A percentile compares a stretch with the other conserved stretches of the same genome.
Conservation (phyloP, 2,797 vertebrate genomes). For the Paguma larvata region DNA sequence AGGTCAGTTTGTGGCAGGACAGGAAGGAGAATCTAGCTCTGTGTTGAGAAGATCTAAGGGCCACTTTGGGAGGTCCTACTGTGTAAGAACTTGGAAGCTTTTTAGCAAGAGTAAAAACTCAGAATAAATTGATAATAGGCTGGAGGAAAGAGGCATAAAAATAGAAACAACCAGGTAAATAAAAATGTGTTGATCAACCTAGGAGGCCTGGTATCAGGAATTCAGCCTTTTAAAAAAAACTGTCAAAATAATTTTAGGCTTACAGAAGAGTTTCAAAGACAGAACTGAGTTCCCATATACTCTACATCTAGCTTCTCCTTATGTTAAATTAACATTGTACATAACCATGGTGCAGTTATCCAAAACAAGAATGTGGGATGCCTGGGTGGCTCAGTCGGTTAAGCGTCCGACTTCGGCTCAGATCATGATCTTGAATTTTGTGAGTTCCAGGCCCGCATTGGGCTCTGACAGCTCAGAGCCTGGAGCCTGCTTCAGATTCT, state of each 20-base stretch:
- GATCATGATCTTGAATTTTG: too few species aligned
- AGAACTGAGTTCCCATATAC: not conserved
- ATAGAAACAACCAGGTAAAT: not conserved
- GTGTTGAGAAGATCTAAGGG: not conserved
- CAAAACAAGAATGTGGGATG: not conserved
- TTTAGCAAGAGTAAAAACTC: not conserved
- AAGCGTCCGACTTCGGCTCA: too few species aligned
- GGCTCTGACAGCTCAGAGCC: too few species aligned
- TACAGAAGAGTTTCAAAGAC: not conserved
- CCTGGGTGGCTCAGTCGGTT: too few species aligned
- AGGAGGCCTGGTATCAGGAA: not conserved
- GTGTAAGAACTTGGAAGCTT: not conserved
- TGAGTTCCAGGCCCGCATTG: too few species aligned
- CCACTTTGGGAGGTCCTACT: not conserved
- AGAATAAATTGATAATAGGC: not conserved
- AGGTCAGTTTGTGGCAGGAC: not conserved
- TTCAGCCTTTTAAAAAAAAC: not conserved
- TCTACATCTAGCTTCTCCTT: not conserved
- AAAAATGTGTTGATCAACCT: not conserved
- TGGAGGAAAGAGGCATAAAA: not conserved
- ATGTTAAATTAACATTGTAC: not conserved
- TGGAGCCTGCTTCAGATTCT: too few species aligned
- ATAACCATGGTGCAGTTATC: not conserved
- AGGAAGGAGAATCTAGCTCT: not conserved
- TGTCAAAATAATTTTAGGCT: constrained; percentile 18